phyloP scores from a whole-genome alignment of 2,797 vertebrate genomes.

The Microctenopoma steveboyesi region DNA sequence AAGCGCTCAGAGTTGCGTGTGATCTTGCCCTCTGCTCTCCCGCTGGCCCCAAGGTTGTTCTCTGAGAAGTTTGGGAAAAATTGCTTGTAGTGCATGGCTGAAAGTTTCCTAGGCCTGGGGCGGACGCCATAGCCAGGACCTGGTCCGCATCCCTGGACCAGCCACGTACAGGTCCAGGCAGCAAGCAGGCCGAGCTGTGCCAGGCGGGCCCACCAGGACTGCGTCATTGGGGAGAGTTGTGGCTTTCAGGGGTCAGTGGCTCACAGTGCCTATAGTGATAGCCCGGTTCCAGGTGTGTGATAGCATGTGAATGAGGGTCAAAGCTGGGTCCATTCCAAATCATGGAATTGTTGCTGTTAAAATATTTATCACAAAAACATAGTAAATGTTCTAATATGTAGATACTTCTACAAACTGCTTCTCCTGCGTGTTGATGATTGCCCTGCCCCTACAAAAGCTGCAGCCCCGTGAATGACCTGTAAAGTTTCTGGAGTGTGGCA shows the following conservation, averaged over 20 bases:
- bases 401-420: no score
- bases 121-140: slow-evolving; percentile 89
- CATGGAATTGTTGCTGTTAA: slow-evolving; percentile 47
- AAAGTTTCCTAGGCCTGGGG: slow-evolving; percentile 85
- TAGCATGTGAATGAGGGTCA: slow-evolving; percentile 69
- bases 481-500: slow-evolving; percentile 18
- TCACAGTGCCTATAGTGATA: slow-evolving; percentile 60
- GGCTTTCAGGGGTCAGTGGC: slow-evolving; percentile 71
- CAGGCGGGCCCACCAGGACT: slow-evolving; percentile 77
- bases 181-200: slow-evolving; percentile 82
- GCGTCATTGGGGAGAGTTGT: slow-evolving; percentile 82
- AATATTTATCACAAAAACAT: slow-evolving; percentile 1
- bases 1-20: slow-evolving; percentile 91
- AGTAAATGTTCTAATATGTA: neutral
- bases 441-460: neutral
- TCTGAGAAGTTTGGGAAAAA: slow-evolving; percentile 94
- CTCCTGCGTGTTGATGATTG: slow-evolving; percentile 1
- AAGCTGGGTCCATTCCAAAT: slow-evolving; percentile 72
- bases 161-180: slow-evolving; percentile 80
- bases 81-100: slow-evolving; percentile 94
- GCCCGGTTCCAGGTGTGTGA: slow-evolving; percentile 71
- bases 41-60: slow-evolving; percentile 95
- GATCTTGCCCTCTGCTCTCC: slow-evolving; percentile 93
- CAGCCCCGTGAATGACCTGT: neutral
- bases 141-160: slow-evolving; percentile 90